These are phyloP conservation scores for Salvelinus fontinalis DNA, from an alignment of 2,113 vertebrate genomes.

Conservation along the genomic window DNA sequence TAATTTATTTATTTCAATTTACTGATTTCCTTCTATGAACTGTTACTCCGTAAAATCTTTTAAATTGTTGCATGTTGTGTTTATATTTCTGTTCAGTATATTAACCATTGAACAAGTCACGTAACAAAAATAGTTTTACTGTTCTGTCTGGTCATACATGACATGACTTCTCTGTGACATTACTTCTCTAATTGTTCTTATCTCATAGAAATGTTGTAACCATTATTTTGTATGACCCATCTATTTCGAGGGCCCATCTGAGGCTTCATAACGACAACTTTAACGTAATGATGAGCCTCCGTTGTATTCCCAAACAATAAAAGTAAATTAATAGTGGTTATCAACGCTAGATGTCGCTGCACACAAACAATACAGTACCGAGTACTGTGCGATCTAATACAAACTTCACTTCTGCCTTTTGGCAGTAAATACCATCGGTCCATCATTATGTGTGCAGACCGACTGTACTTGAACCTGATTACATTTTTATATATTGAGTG, in stretches of 20 bases:
- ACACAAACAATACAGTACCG: conserved; percentile 4
- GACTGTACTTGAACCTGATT: too few relatives aligned
- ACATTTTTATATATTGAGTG: too few relatives aligned
- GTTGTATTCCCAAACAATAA: background rate
- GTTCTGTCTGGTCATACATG: background rate
- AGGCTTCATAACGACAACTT: background rate
- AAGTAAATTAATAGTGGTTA: too few relatives aligned
- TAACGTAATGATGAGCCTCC: background rate
- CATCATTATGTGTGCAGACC: too few relatives aligned
- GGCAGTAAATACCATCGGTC: too few relatives aligned
- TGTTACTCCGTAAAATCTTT: too few relatives aligned
- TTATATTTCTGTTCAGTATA: background rate
- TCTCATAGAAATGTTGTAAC: background rate
- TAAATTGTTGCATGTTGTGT: too few relatives aligned
- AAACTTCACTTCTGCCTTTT: too few relatives aligned
- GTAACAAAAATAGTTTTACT: background rate
- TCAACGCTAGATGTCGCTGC: conserved; percentile 61
- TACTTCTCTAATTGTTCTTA: background rate
- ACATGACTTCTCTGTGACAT: background rate
- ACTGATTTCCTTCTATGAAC: too few relatives aligned
- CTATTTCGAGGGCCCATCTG: background rate
- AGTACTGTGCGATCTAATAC: too few relatives aligned
- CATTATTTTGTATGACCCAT: background rate
- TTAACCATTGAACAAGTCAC: too few relatives aligned
- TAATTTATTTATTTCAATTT: too few relatives aligned